These are phyloP conservation scores for Sander lucioperca DNA, from an alignment of 2,113 vertebrate species.

Conservation along the genomic window DNA sequence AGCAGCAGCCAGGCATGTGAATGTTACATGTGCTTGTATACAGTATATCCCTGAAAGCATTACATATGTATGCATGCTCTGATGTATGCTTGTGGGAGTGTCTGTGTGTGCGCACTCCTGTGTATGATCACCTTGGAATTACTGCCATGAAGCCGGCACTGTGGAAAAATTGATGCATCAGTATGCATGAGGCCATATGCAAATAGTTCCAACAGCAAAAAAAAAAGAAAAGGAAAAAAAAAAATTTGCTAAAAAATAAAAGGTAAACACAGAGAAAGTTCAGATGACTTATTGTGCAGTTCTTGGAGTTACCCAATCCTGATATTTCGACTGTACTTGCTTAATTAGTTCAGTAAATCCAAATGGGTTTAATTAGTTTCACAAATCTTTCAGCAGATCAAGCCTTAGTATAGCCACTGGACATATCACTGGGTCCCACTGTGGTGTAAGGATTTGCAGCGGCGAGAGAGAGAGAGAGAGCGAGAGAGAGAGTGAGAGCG, in stretches of 20 bases:
- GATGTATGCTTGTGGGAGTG: constrained; percentile 17
- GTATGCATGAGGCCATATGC: constrained; percentile 28
- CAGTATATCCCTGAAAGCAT: neutral
- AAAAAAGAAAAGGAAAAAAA: too few relatives aligned
- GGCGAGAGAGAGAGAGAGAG: neutral
- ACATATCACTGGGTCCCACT: constrained; percentile 13
- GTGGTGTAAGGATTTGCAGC: constrained; percentile 1
- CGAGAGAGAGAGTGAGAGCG: neutral
- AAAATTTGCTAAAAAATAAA: constrained; percentile 4
- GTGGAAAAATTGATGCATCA: constrained; percentile 19
- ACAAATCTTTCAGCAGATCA: constrained; percentile 30
- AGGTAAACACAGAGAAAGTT: neutral
- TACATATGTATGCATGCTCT: constrained; percentile 28
- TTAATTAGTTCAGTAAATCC: constrained; percentile 50
- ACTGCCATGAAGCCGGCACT: neutral
- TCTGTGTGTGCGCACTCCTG: neutral
- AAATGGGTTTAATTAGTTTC: constrained; percentile 46
- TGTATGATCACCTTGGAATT: constrained; percentile 31
- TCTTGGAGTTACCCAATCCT: neutral
- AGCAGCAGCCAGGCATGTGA: neutral
- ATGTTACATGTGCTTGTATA: neutral
- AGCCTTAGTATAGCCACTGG: constrained; percentile 10
- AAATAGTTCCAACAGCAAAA: constrained; percentile 24
- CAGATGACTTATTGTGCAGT: neutral
- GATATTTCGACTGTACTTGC: constrained; percentile 19